A percentile compares a stretch with the other conserved stretches of the same genome.
Conservation (phyloP, 30 jellyfish, hydroid and myxozoan species). For the Aurelia sp. region DNA sequence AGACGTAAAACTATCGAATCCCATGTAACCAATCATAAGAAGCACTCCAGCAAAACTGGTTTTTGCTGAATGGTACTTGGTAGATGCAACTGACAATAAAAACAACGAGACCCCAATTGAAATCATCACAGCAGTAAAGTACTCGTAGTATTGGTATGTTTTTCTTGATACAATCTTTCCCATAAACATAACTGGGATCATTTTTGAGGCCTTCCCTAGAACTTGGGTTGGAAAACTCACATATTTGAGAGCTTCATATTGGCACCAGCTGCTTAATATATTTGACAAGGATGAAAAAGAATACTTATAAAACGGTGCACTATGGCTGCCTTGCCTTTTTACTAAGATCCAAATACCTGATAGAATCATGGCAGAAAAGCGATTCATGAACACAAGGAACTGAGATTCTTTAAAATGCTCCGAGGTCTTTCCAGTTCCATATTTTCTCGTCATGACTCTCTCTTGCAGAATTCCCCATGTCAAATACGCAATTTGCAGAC, state of each 20-base stretch:
- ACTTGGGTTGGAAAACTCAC: slow-evolving; percentile 99
- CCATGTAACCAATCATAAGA: slow-evolving; percentile 91
- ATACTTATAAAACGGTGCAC: slow-evolving; percentile 85
- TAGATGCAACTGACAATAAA: slow-evolving; percentile 74
- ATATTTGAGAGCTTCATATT: slow-evolving; percentile 95
- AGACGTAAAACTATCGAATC: slow-evolving; percentile 97
- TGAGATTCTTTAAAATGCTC: slow-evolving; percentile 83
- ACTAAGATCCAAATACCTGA: slow-evolving; percentile 67
- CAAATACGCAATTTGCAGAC: slow-evolving; percentile 89
- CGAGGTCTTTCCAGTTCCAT: slow-evolving; percentile 66
- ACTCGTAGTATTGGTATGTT: slow-evolving; percentile 83
- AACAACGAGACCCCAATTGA: slow-evolving; percentile 90
- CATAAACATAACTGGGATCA: slow-evolving; percentile 99
- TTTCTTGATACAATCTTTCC: slow-evolving; percentile 85
- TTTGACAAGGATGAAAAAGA: slow-evolving; percentile 90
- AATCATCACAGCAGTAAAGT: slow-evolving; percentile 83
- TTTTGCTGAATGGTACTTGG: slow-evolving; percentile 80
- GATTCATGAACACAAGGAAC: slow-evolving; percentile 90
- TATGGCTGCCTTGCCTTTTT: slow-evolving; percentile 71
- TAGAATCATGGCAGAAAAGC: slow-evolving; percentile 80
- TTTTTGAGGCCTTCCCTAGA: slow-evolving; percentile 93
- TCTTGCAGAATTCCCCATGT: slow-evolving; percentile 99
- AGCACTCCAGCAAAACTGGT: slow-evolving; percentile 79
- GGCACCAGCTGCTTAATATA: slow-evolving; percentile 97
- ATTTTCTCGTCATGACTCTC: slow-evolving; percentile 91